Evolutionary conservation across 2,113 vertebrate species (phyloP), one percentile per base, ranked within the genome.

Genomic region (Eulemur macaco): DNA sequence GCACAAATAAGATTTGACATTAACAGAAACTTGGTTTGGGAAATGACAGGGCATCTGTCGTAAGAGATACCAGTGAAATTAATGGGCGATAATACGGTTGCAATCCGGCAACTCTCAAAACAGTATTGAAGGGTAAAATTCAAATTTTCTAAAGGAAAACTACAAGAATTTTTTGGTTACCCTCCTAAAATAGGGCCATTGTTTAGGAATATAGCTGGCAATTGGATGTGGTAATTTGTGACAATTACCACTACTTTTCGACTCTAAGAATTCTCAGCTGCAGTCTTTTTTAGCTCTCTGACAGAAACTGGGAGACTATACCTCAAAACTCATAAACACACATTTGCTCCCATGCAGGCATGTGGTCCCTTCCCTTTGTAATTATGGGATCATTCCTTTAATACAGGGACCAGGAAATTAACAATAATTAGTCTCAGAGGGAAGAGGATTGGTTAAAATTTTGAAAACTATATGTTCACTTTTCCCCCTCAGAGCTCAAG

Each of bases 241-340:
- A 95, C 47, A 94, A 81, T 86, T 78, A 54, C 34, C 34, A 80
- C 60, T 82, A 69, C 47, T 93, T 93, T 89, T 76, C 37, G 83
- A 68, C 42, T 91, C 64, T 69, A 82, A 95, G 94, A 87, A 89
- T 96, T 76, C 71, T 96, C 50, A 42, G 63, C 74, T 96, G 80
- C 8, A 91, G 56, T 63, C 74, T 60, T 71, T 60, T 84, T 64
- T 80, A 86, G 20, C 9, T 91, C 45, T 86, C 29, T 89, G 34
- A 34, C 63, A 93, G 80, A 93, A 95, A 86, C 1, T 3, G 21
- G 69, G 47, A 84, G 64, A 76, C 10, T 74, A 47, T 39, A 86
- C 56, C 29, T 96, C 64, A 54, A 68, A 87, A 86, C n/a, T 13
- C 31, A 45, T 34, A 83, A 95, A 91, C 42, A 45, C 6, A 86